These are phyloP conservation scores for Nannobrachium achirus DNA, from an alignment of 2,113 vertebrate species.

Conservation along the genomic window DNA sequence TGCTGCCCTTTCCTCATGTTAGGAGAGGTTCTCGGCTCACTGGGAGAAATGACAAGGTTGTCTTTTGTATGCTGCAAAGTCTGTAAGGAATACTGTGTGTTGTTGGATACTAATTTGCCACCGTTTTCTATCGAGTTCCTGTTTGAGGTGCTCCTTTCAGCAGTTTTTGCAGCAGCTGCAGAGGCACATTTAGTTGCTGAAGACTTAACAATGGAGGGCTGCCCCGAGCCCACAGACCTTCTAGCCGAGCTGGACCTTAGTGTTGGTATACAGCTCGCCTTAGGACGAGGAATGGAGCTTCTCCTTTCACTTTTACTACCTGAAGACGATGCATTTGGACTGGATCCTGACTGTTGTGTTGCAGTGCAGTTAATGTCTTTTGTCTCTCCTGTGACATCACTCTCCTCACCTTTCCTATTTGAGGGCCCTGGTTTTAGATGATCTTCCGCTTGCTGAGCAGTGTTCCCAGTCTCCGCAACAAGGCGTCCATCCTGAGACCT, in stretches of 20 bases:
- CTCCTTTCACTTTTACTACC: conserved; percentile 37
- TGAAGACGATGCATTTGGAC: conserved; percentile 2
- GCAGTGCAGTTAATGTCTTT: not conserved
- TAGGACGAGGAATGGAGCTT: conserved; percentile 61
- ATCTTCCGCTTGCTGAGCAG: not conserved
- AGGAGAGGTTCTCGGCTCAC: conserved; percentile 31
- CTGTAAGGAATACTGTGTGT: conserved; percentile 13
- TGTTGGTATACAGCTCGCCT: conserved; percentile 23
- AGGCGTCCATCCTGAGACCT: conserved; percentile 25
- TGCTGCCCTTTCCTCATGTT: conserved; percentile 27
- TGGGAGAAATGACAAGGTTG: not conserved
- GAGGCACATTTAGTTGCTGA: conserved; percentile 20
- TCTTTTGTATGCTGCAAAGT: conserved; percentile 16
- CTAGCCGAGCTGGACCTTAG: conserved; percentile 36
- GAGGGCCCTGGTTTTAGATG: not conserved
- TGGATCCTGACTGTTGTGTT: not conserved
- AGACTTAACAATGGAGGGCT: conserved; percentile 15
- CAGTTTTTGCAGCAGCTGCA: conserved; percentile 13
- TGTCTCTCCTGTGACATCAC: not conserved
- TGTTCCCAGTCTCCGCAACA: conserved; percentile 10
- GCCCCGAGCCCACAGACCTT: conserved; percentile 44
- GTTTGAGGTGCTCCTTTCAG: not conserved
- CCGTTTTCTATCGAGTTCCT: conserved; percentile 10
- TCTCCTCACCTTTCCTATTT: conserved; percentile 5
- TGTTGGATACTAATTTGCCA: conserved; percentile 17